Conservation (phyloP, 2,888 invertebrate genomes). For the Melanargia galathea region DNA sequence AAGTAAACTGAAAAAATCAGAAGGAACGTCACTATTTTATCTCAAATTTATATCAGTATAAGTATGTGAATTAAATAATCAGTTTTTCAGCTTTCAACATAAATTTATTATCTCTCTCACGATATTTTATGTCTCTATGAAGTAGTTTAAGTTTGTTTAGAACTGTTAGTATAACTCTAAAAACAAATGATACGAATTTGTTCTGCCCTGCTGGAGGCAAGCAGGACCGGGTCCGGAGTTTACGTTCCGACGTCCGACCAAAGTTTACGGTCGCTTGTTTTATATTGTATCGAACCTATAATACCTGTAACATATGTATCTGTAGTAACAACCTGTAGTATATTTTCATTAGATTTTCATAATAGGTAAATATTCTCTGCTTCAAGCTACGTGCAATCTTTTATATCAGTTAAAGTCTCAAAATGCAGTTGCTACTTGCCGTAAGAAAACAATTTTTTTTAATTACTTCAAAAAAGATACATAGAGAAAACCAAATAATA, state of each 20-base stretch:
- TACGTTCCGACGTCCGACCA: constrained; percentile 50
- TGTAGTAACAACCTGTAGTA: too few relatives aligned
- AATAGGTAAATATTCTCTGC: too few relatives aligned
- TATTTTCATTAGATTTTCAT: too few relatives aligned
- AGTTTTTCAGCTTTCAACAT: neutral
- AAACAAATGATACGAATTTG: constrained; percentile 69
- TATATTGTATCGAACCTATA: constrained; percentile 36
- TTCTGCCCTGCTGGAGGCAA: constrained; percentile 59
- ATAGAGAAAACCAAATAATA: neutral
- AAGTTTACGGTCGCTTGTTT: constrained; percentile 57
- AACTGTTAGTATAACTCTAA: constrained; percentile 42
- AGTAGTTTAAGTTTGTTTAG: constrained; percentile 20
- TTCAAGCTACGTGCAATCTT: too few relatives aligned
- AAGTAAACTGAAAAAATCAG: too few relatives aligned
- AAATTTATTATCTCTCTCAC: neutral
- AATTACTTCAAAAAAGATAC: neutral
- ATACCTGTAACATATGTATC: neutral
- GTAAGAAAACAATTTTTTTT: neutral
- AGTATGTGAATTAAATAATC: too few relatives aligned
- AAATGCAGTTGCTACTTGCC: too few relatives aligned
- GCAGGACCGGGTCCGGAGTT: constrained; percentile 48
- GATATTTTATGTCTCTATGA: neutral
- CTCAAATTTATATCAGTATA: too few relatives aligned
- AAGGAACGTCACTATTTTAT: too few relatives aligned
- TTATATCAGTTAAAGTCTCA: too few relatives aligned